Conservation (phyloP, 2,113 vertebrate genomes). For the Naja naja region DNA sequence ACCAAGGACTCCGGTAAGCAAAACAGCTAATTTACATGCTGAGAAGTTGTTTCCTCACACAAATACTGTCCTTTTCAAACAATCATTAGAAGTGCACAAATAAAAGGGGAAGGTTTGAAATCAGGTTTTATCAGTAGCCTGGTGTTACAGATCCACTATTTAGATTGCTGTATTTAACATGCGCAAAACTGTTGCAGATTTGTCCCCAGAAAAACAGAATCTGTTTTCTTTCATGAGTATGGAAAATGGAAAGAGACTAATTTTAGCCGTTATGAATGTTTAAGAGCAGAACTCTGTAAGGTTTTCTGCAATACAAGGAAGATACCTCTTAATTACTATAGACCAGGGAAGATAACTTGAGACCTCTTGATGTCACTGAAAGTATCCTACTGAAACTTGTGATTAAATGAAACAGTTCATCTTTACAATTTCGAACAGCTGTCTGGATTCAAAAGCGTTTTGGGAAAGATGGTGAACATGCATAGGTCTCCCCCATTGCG, state of each 20-base stretch:
- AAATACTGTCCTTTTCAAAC: conserved; percentile 13
- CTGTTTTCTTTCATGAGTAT: neutral
- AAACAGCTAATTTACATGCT: conserved; percentile 31
- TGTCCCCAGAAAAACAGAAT: neutral
- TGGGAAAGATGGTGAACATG: neutral
- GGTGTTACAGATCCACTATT: neutral
- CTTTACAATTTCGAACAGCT: neutral
- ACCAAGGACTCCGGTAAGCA: conserved; percentile 10
- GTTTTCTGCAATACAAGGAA: neutral
- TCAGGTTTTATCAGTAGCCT: neutral
- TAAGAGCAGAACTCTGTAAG: neutral
- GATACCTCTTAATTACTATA: neutral
- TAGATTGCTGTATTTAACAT: neutral
- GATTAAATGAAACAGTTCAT: neutral
- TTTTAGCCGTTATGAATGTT: neutral
- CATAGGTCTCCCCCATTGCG: neutral
- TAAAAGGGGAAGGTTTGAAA: neutral
- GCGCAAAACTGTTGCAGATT: neutral
- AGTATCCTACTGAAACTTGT: neutral
- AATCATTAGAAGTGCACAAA: neutral
- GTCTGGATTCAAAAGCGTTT: neutral
- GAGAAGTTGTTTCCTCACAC: conserved; percentile 7
- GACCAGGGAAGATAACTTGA: neutral
- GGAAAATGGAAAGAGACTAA: neutral
- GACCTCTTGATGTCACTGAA: neutral